These are phyloP conservation scores for Trissoscelio sp. DNA, from an alignment of 2,888 invertebrate genomes.

Conservation along the genomic window DNA sequence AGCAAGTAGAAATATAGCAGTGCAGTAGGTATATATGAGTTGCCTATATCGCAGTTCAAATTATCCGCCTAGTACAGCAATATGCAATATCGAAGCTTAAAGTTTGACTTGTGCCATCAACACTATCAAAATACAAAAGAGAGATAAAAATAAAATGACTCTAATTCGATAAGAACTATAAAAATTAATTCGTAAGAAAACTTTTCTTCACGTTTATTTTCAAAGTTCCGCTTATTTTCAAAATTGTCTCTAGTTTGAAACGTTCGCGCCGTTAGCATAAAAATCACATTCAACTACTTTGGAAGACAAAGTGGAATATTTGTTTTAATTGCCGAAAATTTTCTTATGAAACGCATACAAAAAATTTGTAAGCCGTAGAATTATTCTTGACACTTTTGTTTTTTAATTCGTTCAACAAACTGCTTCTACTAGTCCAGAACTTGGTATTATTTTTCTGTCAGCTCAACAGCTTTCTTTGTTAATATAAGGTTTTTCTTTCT, in stretches of 20 bases:
- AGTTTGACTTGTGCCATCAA: background rate
- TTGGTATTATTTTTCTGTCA: background rate
- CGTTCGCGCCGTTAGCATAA: slow-evolving; percentile 1
- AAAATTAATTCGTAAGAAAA: background rate
- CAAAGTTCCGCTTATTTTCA: background rate
- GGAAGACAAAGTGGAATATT: slow-evolving; percentile 3
- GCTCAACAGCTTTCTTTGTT: slow-evolving; percentile 4
- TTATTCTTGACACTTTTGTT: slow-evolving; percentile 11
- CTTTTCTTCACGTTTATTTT: background rate
- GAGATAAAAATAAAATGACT: background rate
- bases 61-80: slow-evolving; percentile 1
- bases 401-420: slow-evolving; percentile 8
- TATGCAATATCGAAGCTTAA: slow-evolving; percentile 16
- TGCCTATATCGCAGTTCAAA: slow-evolving; percentile 19
- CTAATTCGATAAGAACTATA: too few species aligned
- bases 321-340: slow-evolving; percentile 3
- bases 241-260: too few species aligned
- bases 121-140: background rate
- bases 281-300: background rate
- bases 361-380: background rate
- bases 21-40: too few species aligned
- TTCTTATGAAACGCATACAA: background rate
- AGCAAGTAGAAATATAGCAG: too few species aligned
- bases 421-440: background rate
- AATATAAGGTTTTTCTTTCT: slow-evolving; percentile 16